Percentiles rank a stretch among this genome's conserved stretches.
Evolutionary conservation across 2,888 invertebrate genomes (phyloP).

Genomic region (Pycnomerus fuliginosus): DNA sequence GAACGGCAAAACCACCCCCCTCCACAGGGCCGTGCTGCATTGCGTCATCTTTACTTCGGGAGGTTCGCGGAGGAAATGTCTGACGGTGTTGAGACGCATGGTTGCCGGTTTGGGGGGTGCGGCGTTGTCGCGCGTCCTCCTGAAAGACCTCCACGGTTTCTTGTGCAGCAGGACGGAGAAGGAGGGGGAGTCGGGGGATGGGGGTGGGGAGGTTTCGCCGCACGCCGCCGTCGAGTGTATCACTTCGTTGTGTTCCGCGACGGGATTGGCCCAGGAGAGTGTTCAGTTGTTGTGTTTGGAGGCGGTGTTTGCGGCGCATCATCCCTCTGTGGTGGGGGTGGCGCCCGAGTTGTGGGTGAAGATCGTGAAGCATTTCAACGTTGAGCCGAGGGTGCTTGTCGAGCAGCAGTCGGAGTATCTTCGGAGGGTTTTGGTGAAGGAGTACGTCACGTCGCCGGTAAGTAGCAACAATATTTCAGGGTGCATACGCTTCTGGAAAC

Average conservation of each 20-base stretch:
- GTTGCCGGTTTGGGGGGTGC: constrained; percentile 62
- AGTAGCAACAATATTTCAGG: too few species aligned
- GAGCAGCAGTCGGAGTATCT: constrained; percentile 60
- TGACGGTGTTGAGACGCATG: constrained; percentile 62
- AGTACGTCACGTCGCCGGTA: constrained; percentile 47
- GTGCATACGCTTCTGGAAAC: too few species aligned
- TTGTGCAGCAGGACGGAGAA: too few species aligned
- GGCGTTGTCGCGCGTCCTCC: constrained; percentile 62
- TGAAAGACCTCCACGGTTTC: constrained; percentile 66
- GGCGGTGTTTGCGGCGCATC: constrained; percentile 71
- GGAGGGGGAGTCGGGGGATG: too few species aligned
- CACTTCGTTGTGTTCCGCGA: constrained; percentile 49
- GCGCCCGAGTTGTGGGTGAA: constrained; percentile 69
- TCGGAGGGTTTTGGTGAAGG: constrained; percentile 62
- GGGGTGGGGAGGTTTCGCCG: constrained; percentile 37
- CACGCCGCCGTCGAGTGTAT: constrained; percentile 52
- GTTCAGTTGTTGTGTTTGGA: constrained; percentile 64
- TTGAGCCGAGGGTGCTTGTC: constrained; percentile 63
- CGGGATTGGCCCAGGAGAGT: constrained; percentile 53
- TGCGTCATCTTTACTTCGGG: constrained; percentile 66
- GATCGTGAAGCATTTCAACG: constrained; percentile 59
- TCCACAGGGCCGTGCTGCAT: constrained; percentile 71
- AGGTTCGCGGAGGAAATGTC: constrained; percentile 63
- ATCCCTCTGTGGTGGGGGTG: constrained; percentile 64
- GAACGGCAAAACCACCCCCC: constrained; percentile 61